Base-by-base conservation (phyloP, 2,113 vertebrate genomes). In the Centropristis striata region DNA sequence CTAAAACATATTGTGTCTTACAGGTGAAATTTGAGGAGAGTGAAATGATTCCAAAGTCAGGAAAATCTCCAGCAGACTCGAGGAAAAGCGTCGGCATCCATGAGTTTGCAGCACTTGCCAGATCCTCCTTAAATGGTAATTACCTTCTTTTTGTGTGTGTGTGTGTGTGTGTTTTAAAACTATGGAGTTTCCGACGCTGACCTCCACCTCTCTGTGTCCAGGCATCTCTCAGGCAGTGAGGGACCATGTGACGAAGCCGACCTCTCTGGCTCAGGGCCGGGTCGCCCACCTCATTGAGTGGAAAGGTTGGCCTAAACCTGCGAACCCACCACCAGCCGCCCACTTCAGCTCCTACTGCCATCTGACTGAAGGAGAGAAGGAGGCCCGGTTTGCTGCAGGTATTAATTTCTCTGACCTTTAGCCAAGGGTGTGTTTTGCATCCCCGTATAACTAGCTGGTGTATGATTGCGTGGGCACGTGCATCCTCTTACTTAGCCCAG, bases 261-360 rank as follows among this genome's bases (percentile, higher is more conserved):
- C 98, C 0, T 97, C 98, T 39, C 98, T 99, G 97, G 98, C 97
- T 9, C 98, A 99, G 94, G 98, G 98, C 84, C 95, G 98, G 0
- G 97, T 99, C 0, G 98, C 98, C 71, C 98, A 99, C 92, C 97
- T 99, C 84, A 99, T 99, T 0, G 98, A 99, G 83, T 99, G 98
- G 98, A 99, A 99, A 89, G 98, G 98, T 55, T 99, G 98, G 98
- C 97, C 98, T 82, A 98, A 97, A 88, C 97, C 97, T 0, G 92
- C 94, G 3, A 96, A 96, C 58, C 95, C 96, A 0, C 94, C 96
- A 0, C 82, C 88, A 9, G 86, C 96, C 1, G 86, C 98, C 79
- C 96, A 98, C 75, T 97, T 99, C 91, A 98, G 92, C 90, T 97
- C 98, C 77, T 99, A 99, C 92, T 97, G 97, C 12, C 97, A 98